Evolutionary conservation across 2,888 invertebrate species (phyloP).

Genomic region (Merodon equestris): DNA sequence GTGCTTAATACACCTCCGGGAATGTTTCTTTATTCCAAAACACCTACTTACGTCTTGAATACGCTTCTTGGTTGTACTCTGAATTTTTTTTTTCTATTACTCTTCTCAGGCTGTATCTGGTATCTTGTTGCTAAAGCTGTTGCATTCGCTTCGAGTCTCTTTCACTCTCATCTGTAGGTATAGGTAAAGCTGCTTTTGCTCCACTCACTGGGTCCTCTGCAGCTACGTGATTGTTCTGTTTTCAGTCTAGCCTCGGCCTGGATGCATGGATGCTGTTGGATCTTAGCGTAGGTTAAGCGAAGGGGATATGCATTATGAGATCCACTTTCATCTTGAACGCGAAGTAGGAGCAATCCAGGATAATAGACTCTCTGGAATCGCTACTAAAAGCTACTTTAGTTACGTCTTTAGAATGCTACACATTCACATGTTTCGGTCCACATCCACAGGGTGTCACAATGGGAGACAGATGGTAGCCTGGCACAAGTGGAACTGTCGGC

Average conservation of each 20-base stretch:
- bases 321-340: constrained; percentile 46
- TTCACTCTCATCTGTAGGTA: background rate
- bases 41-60: constrained; percentile 2
- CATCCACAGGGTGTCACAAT: no score
- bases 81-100: constrained; percentile 21
- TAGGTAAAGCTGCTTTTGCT: no score
- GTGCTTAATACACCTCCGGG: constrained; percentile 53
- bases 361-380: constrained; percentile 61
- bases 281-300: constrained; percentile 14
- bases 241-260: constrained; percentile 31
- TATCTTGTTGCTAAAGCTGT: constrained; percentile 31
- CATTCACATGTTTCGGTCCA: no score
- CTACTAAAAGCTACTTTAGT: constrained; percentile 61
- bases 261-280: constrained; percentile 22
- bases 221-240: constrained; percentile 45
- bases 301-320: constrained; percentile 62
- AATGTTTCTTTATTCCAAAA: constrained; percentile 21
- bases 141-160: constrained; percentile 45
- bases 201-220: background rate
- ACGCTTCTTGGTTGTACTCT: no score
- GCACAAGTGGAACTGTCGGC: no score
- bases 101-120: no score
- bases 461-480: no score
- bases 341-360: constrained; percentile 54
- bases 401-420: no score